Conservation (phyloP, 2,113 vertebrate genomes). For the Urocitellus parryii region DNA sequence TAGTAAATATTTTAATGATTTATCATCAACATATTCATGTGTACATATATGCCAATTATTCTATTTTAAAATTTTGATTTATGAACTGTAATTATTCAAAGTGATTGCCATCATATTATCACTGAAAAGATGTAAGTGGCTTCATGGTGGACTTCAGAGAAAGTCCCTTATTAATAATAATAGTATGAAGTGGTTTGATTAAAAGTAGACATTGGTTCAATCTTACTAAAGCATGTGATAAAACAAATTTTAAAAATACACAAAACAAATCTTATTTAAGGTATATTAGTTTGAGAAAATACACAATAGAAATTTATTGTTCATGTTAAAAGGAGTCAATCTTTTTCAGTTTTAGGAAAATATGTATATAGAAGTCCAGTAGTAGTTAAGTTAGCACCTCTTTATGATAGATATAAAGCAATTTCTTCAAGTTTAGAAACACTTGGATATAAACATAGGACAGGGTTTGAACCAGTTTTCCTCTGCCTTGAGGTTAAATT, state of each 20-base stretch:
- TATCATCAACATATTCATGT: not conserved
- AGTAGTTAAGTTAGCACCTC: not conserved
- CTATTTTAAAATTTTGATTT: not conserved
- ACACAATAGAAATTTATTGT: not conserved
- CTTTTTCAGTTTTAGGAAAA: not conserved
- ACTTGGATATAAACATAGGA: not conserved
- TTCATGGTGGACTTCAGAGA: not conserved
- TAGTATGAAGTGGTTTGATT: not conserved
- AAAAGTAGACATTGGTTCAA: not conserved
- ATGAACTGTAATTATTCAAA: not conserved
- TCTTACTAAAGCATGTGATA: slow-evolving; percentile 1
- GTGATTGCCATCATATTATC: not conserved
- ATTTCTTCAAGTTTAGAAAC: not conserved
- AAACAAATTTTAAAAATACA: not conserved
- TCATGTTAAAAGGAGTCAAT: not conserved
- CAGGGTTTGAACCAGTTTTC: not conserved
- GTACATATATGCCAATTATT: not conserved
- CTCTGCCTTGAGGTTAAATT: not conserved
- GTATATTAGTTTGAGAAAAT: not conserved
- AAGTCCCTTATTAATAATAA: not conserved
- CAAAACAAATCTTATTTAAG: not conserved
- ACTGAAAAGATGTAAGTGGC: not conserved
- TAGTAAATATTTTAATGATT: not conserved
- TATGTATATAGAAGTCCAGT: not conserved
- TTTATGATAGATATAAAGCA: not conserved